Conservation (phyloP, 2,888 invertebrate species). For the Hanleya hanleyi region DNA sequence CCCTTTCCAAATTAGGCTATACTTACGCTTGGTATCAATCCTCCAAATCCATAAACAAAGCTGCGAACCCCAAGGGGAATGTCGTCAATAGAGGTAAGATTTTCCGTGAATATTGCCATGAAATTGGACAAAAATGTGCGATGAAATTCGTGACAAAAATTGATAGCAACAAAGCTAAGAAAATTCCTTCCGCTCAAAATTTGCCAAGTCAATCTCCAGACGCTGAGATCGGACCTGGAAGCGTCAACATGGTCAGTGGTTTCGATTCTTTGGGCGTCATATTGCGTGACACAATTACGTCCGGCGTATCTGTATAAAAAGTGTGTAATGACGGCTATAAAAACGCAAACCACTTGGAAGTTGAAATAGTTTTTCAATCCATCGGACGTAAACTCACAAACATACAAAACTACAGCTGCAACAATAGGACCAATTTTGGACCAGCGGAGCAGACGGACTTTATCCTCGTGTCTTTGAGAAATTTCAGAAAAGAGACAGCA, state of each 20-base stretch:
- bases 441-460: slow-evolving; percentile 70
- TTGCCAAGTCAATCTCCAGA: slow-evolving; percentile 51
- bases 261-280: slow-evolving; percentile 46
- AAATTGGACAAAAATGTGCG: slow-evolving; percentile 56
- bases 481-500: slow-evolving; percentile 73
- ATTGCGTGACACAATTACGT: slow-evolving; percentile 53
- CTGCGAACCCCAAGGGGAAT: slow-evolving; percentile 50
- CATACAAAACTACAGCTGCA: slow-evolving; percentile 53
- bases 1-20: too few relatives aligned
- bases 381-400: slow-evolving; percentile 61
- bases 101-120: slow-evolving; percentile 59
- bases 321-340: slow-evolving; percentile 59
- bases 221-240: slow-evolving; percentile 21
- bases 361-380: slow-evolving; percentile 62
- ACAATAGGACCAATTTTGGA: slow-evolving; percentile 56
- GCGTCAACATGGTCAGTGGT: neutral
- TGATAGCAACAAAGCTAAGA: slow-evolving; percentile 62
- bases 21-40: slow-evolving; percentile 50
- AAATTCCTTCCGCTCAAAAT: slow-evolving; percentile 58
- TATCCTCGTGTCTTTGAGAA: slow-evolving; percentile 58
- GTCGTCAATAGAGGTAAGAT: slow-evolving; percentile 48
- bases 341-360: slow-evolving; percentile 65
- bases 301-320: slow-evolving; percentile 61
- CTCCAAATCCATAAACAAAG: slow-evolving; percentile 55
- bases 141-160: slow-evolving; percentile 64